Percentiles rank a stretch among this genome's conserved stretches.
Conservation (phyloP, 2,113 vertebrate genomes). For the Bufo gargarizans region DNA sequence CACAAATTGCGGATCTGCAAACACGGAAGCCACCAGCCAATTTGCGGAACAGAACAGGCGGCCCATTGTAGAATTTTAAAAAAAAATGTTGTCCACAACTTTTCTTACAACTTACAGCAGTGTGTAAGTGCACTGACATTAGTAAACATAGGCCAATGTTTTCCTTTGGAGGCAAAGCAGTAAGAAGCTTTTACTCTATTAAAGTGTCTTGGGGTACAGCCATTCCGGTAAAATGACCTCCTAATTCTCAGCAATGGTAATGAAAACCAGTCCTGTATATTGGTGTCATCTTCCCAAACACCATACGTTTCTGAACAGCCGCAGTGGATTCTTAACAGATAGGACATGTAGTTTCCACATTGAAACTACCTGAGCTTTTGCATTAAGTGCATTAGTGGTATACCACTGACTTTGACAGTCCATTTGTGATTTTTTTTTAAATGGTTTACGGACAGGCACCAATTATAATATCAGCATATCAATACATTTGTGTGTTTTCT, state of each 20-base stretch:
- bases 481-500: constrained; percentile 12
- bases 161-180: no score
- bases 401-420: background rate
- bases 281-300: background rate
- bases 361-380: background rate
- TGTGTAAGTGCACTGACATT: no score
- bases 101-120: no score
- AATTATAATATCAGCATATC: background rate
- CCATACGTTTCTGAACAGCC: background rate
- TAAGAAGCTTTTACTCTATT: no score
- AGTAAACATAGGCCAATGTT: no score
- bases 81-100: no score
- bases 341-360: background rate
- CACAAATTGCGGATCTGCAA: no score
- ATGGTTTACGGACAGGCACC: background rate
- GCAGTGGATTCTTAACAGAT: background rate
- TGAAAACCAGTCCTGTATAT: background rate
- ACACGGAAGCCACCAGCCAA: no score
- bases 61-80: no score
- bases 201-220: background rate
- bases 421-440: background rate
- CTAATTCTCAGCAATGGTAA: background rate
- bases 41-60: no score
- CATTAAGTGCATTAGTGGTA: background rate
- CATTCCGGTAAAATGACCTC: background rate